Percentiles rank a stretch among this genome's conserved stretches.
Conservation (phyloP, 2,113 vertebrate species). For the Perccottus glenii region DNA sequence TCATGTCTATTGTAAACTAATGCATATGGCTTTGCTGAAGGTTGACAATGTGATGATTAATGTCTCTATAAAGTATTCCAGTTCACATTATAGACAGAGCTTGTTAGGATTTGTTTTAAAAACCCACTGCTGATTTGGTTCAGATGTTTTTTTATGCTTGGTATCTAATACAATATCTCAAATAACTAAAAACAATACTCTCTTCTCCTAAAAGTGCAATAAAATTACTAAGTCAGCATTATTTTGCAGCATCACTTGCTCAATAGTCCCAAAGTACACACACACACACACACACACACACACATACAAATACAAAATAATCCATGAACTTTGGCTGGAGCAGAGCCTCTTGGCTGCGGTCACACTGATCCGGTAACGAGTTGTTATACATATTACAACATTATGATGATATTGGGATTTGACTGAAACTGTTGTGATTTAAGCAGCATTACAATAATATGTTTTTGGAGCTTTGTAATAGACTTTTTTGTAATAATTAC, state of each 20-base stretch:
- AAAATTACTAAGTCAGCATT: constrained; percentile 6
- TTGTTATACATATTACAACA: not conserved
- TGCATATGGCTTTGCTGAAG: not conserved
- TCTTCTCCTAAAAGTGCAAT: not conserved
- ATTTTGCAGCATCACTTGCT: constrained; percentile 11
- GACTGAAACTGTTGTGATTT: not conserved
- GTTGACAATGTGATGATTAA: constrained; percentile 4
- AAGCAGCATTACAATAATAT: not conserved
- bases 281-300: constrained; percentile 5
- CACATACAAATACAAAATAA: constrained; percentile 15
- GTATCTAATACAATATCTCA: no score
- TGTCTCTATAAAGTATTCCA: not conserved
- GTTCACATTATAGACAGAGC: not conserved
- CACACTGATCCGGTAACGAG: constrained; percentile 12
- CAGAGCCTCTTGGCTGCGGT: not conserved
- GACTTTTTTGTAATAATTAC: not conserved
- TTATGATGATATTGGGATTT: not conserved
- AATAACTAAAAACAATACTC: not conserved
- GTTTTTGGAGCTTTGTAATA: not conserved
- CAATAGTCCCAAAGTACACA: not conserved
- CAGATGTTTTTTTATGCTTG: not conserved
- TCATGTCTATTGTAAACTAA: constrained; percentile 7
- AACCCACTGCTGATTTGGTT: not conserved
- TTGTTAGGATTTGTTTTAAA: not conserved
- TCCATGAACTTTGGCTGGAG: not conserved